phyloP scores from a whole-genome alignment of 2,797 vertebrate genomes.

The Chiroxiphia lanceolata region DNA sequence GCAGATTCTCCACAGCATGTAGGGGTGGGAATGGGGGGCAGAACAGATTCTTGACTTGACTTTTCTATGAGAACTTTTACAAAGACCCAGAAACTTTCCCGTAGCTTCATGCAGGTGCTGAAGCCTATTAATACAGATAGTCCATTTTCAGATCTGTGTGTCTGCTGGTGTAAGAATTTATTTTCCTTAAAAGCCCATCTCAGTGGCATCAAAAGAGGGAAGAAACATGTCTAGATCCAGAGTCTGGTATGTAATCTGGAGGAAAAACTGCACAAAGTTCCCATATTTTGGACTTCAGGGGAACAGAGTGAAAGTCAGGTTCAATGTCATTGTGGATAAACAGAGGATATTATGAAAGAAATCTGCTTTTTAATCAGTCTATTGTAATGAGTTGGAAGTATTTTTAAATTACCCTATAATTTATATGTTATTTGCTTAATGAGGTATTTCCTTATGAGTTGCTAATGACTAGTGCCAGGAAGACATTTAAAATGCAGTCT shows the following conservation, averaged over 20 bases:
- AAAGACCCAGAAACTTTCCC: background rate
- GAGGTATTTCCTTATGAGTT: conserved; percentile 52
- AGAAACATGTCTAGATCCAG: background rate
- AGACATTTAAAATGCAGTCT: background rate
- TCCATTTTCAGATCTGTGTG: background rate
- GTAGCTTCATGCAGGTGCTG: background rate
- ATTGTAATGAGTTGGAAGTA: conserved; percentile 24
- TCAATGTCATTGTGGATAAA: conserved; percentile 18
- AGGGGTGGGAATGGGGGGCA: rapidly evolving
- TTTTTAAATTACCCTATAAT: conserved; percentile 49
- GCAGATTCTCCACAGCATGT: background rate
- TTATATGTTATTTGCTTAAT: conserved; percentile 54
- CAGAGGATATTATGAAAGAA: background rate
- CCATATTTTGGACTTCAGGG: background rate
- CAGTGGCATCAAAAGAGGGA: background rate
- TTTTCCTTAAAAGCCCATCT: background rate
- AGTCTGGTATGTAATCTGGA: background rate
- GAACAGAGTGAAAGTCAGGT: background rate
- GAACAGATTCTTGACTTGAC: background rate
- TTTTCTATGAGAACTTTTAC: background rate
- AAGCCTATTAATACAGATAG: background rate
- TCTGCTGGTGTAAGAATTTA: background rate
- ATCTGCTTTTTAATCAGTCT: conserved; percentile 28
- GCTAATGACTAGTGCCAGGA: conserved; percentile 34
- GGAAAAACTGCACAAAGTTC: background rate